These are phyloP conservation scores for Cirrhinus mrigala DNA, from an alignment of 2,797 vertebrate species.

Conservation along the genomic window DNA sequence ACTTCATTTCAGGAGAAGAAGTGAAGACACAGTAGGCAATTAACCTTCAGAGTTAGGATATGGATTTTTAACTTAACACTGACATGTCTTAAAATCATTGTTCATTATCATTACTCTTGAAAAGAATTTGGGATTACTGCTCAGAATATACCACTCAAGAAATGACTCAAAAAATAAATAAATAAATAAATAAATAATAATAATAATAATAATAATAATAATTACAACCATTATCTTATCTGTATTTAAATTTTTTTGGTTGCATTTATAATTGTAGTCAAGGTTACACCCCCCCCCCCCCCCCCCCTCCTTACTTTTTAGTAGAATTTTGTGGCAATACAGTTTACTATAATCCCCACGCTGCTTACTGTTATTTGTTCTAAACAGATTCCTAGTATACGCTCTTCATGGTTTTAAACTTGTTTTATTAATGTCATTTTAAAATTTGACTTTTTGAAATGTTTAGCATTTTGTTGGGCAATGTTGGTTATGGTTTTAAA, in stretches of 20 bases:
- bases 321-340: constrained; percentile 25
- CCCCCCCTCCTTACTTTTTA: background rate
- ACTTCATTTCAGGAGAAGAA: constrained; percentile 27
- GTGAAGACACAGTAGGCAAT: constrained; percentile 26
- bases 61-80: constrained; percentile 48
- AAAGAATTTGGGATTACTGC: constrained; percentile 38
- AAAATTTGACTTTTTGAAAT: constrained; percentile 68
- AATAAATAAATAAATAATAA: too few species aligned
- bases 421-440: constrained; percentile 78
- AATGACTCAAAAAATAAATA: constrained; percentile 25
- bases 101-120: constrained; percentile 45
- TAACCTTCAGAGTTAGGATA: constrained; percentile 44
- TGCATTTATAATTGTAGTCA: constrained; percentile 9
- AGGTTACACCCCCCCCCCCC: background rate
- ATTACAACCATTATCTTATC: background rate
- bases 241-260: background rate
- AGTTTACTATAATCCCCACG: constrained; percentile 36
- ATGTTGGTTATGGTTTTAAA: constrained; percentile 84
- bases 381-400: constrained; percentile 74
- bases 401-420: constrained; percentile 61
- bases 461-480: constrained; percentile 81
- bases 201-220: background rate
- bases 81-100: constrained; percentile 44
- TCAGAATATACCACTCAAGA: constrained; percentile 16
- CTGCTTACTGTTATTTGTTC: constrained; percentile 70